Base-by-base conservation (phyloP, 1,140 invertebrate genomes). In the Zaprionus nigranus region DNA sequence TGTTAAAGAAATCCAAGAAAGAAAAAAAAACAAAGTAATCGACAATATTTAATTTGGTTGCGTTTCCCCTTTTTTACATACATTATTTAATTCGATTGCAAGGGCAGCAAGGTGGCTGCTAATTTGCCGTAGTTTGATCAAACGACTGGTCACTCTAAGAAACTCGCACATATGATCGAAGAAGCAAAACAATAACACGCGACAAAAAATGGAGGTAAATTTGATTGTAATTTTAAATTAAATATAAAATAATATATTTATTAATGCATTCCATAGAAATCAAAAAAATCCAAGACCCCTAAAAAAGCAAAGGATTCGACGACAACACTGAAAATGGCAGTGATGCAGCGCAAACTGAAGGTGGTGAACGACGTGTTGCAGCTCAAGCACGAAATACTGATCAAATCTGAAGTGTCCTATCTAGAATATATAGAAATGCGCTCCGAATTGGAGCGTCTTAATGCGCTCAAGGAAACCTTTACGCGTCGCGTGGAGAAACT, bases 361-460 rank as follows among this genome's bases (percentile, higher is more conserved):
- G 90, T 90, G 58, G 67, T 88, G 0, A 26, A 64, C 49, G 75
- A 86, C 43, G 90, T 92, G 36, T 49, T 92, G 2, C 75, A 69
- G 6, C 59, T 92, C 0, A 92, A 92, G 20, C 75, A 75, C 22
- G 87, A 79, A 7, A 84, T 92, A 4, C 43, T 92, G 1, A 15
- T 91, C 0, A 91, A 85, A 51, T 81, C 82, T 0, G 78, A 61
- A 28, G 60, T 92, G 3, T 88, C 90, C 20, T 92, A 92, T 38
- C 34, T 92, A 43, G 90, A 92, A 58, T 92, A 90, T 20, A 54
- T 69, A n/a, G 90, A 92, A 36, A 71, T 90, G 9, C 67, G 81
- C 0, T 76, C 72, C 0, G 90, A 92, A 11, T 38, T 92, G 2
- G 81, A 84, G 4, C 68, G 90, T 5, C 56, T 92, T 0, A 67